phyloP scores from a whole-genome alignment of 1,140 invertebrate genomes.

The Rhizoglyphus robini region DNA sequence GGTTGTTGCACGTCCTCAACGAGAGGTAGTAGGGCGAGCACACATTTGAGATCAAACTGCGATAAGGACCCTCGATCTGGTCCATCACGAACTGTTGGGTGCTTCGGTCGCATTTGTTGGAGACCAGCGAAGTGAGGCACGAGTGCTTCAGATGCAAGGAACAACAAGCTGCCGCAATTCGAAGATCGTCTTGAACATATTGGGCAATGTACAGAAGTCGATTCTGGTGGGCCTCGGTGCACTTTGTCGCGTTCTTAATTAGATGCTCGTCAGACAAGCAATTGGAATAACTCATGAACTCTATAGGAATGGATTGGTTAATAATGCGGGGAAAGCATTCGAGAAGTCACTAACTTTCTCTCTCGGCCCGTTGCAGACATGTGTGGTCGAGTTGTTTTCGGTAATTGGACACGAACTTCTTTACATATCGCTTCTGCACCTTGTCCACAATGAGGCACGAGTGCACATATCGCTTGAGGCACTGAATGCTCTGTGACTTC shows the following conservation, averaged over 20 bases:
- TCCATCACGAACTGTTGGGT: not conserved
- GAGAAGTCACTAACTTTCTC: not conserved
- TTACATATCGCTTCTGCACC: not conserved
- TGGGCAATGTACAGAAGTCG: conserved; percentile 12
- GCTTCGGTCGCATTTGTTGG: not conserved
- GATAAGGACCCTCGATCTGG: conserved; percentile 3
- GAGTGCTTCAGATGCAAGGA: not conserved
- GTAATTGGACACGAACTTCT: conserved; percentile 8
- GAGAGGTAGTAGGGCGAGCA: not conserved
- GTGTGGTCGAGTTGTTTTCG: not conserved
- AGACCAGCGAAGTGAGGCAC: not conserved
- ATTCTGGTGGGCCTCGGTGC: not conserved
- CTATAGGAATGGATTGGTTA: not conserved
- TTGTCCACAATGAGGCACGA: not conserved
- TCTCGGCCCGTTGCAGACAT: not conserved
- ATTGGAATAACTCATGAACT: not conserved
- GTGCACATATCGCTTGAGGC: not conserved
- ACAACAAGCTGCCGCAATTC: conserved; percentile 6
- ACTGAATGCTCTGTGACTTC: not conserved
- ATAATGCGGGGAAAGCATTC: not conserved
- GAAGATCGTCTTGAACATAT: not conserved
- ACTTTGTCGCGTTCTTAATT: not conserved
- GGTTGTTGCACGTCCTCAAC: not conserved
- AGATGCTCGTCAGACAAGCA: not conserved
- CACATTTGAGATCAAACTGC: not conserved